phyloP scores from a whole-genome alignment of 1,140 invertebrate species.

The Apis laboriosa region DNA sequence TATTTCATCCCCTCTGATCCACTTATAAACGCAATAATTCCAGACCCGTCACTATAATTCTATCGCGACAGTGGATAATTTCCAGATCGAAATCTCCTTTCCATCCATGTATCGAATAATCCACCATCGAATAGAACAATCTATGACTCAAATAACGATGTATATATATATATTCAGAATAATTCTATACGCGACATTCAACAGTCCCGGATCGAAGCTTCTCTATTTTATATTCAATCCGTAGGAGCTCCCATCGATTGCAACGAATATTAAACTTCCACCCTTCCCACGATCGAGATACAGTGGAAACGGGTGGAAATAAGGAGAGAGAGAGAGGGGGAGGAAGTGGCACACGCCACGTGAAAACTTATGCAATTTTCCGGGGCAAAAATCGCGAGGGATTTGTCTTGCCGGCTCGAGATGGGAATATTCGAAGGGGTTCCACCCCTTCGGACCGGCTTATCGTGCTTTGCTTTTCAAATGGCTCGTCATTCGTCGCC shows the following conservation, averaged over 20 bases:
- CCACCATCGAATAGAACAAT: neutral
- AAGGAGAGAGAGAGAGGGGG: neutral
- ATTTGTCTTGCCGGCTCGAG: slow-evolving; percentile 35
- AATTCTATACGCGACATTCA: neutral
- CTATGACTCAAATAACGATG: neutral
- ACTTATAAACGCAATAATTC: too few relatives aligned
- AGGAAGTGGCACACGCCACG: neutral
- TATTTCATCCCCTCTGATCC: too few relatives aligned
- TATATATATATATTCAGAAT: neutral
- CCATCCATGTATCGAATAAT: neutral
- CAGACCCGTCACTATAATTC: neutral
- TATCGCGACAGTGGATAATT: neutral
- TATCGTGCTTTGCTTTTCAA: slow-evolving; percentile 51
- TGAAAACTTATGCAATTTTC: slow-evolving; percentile 35
- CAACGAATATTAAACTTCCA: slow-evolving; percentile 22
- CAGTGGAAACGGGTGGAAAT: neutral
- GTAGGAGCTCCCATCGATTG: neutral
- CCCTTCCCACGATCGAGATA: neutral
- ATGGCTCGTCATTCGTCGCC: slow-evolving; percentile 38
- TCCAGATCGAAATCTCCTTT: neutral
- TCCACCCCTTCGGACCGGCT: slow-evolving; percentile 6
- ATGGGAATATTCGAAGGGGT: slow-evolving; percentile 31
- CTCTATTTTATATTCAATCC: slow-evolving; percentile 8
- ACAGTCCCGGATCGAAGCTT: neutral
- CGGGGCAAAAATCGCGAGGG: slow-evolving; percentile 20